Base-by-base conservation (phyloP, 1,140 invertebrate species). In the Cardiocondyla obscurior region DNA sequence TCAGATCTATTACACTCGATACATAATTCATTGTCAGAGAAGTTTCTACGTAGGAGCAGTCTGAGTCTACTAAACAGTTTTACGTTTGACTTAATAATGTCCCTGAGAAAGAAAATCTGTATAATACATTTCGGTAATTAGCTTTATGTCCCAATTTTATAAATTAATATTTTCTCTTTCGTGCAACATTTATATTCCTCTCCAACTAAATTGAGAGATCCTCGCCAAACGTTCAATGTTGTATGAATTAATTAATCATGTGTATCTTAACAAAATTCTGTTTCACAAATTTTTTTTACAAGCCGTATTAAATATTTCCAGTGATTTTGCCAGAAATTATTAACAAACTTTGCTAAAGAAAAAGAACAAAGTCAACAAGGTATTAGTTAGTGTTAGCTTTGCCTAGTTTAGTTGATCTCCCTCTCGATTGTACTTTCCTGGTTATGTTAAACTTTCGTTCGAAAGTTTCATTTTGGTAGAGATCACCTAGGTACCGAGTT, bases 1-100 rank as follows among this genome's bases (percentile, higher is more conserved):
- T 67, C n/a, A 51, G 33, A 79, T 79, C 74, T 79, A 67, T 79
- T 79, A 53, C 16, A 10, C 46, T 67, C 12, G 46, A 67, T 77
- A 42, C 46, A 77, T 77, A 53, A 77, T 77, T 77, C 74, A 77
- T 77, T 77, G 19, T 28, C 33, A 6, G 39, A 19, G 8, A 67
- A 53, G 53, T 33, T 53, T 44, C 5, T 19, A 22, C 3, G 30
- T 64, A 39, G 7, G 53, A 67, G 10, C 19, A 33, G 19, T 30
- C 28, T 16, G 42, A 53, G 51, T 77, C 16, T 64, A 22, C 8
- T 16, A 51, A 77, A 6, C 12, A 49, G 19, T 62, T 64, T 49
- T 36, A 30, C 22, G n/a, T 36, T 70, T 70, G 28, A 76, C 3
- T 6, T 58, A 58, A 30, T 58, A 58, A 44, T 51, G 8, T 19